These are phyloP conservation scores for Selenia dentaria DNA, from an alignment of 2,888 invertebrate genomes.

Conservation along the genomic window DNA sequence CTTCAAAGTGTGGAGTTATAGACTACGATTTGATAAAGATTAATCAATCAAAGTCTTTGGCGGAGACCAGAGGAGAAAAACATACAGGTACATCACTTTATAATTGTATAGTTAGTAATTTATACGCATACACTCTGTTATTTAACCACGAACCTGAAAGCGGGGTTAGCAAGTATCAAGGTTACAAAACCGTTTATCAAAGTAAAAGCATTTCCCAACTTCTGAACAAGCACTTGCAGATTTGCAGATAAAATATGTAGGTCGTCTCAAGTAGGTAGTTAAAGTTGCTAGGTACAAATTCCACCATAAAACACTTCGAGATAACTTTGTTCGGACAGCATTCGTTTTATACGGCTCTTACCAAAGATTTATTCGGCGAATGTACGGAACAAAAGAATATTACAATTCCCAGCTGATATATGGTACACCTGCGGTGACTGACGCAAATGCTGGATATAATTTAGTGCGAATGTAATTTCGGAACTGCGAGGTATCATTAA, in stretches of 20 bases:
- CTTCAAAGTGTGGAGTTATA: no score
- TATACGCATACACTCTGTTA: no score
- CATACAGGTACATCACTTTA: no score
- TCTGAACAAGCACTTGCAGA: slow-evolving; percentile 2
- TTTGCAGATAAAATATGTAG: slow-evolving; percentile 25
- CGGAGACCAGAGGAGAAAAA: no score
- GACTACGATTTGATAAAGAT: no score
- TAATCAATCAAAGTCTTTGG: no score
- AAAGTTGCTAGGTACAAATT: slow-evolving; percentile 35
- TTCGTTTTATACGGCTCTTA: slow-evolving; percentile 44
- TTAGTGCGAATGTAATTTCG: slow-evolving; percentile 22
- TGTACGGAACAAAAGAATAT: slow-evolving; percentile 55
- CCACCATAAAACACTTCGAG: slow-evolving; percentile 37
- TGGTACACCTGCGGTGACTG: slow-evolving; percentile 47
- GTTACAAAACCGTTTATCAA: no score
- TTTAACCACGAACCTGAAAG: no score
- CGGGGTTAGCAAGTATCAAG: no score
- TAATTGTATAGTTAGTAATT: no score
- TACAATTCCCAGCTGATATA: slow-evolving; percentile 47
- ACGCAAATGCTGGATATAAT: slow-evolving; percentile 26
- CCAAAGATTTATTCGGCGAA: slow-evolving; percentile 55
- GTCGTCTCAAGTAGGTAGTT: slow-evolving; percentile 29
- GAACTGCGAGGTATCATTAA: slow-evolving; percentile 15
- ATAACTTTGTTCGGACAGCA: slow-evolving; percentile 45
- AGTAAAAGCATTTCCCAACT: not conserved